Evolutionary conservation across 2,888 invertebrate genomes (phyloP).

Genomic region (Xanthorhoe spadicearia): DNA sequence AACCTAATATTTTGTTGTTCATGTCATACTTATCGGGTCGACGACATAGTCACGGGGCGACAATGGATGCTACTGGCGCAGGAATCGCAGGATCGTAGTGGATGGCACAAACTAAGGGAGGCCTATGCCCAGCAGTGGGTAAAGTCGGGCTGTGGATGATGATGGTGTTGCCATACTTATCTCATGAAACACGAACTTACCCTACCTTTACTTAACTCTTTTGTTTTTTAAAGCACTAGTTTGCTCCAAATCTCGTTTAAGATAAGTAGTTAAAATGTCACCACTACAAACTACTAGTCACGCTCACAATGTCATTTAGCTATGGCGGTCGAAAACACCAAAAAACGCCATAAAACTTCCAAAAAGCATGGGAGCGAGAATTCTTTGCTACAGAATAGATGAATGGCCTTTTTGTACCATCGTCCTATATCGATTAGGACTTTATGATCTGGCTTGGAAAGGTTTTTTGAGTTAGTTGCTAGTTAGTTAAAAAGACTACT

Average conservation of each 20-base stretch:
- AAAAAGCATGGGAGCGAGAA: slow-evolving; percentile 77
- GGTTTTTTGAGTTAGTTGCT: slow-evolving; percentile 2
- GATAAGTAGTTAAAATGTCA: slow-evolving; percentile 28
- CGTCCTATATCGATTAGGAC: slow-evolving; percentile 31
- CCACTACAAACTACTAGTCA: slow-evolving; percentile 36
- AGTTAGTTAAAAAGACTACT: not conserved
- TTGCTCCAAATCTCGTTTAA: slow-evolving; percentile 9
- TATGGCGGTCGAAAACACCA: slow-evolving; percentile 68
- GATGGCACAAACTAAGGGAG: too few species aligned
- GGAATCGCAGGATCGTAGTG: too few species aligned
- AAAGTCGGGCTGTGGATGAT: too few species aligned
- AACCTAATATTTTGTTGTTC: too few species aligned
- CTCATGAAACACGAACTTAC: not conserved
- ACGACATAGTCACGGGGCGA: too few species aligned
- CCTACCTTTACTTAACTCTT: not conserved
- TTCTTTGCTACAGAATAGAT: slow-evolving; percentile 58
- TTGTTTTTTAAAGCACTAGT: not conserved
- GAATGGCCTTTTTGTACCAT: slow-evolving; percentile 45
- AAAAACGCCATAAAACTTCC: slow-evolving; percentile 70
- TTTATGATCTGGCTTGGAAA: slow-evolving; percentile 31
- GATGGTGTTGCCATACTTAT: not conserved
- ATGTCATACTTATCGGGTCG: too few species aligned
- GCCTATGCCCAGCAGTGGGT: too few species aligned
- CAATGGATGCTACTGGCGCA: too few species aligned
- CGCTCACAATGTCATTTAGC: slow-evolving; percentile 71